A percentile compares a stretch with the other conserved stretches of the same genome.
phyloP scores from a whole-genome alignment of 2,888 invertebrate genomes.

The Coenonympha arcania region DNA sequence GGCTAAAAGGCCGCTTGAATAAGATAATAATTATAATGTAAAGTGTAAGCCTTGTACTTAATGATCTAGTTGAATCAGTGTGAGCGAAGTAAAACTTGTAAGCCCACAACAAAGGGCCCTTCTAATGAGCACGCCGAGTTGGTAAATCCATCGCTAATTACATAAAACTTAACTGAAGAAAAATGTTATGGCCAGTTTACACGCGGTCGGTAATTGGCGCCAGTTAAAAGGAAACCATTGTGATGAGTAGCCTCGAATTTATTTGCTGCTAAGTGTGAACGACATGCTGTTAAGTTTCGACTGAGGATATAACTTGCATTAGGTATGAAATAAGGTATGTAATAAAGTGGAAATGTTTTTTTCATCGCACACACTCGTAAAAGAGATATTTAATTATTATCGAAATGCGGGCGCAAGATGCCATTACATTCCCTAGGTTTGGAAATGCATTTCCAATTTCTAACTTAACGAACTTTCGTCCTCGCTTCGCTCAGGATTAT shows the following conservation, averaged over 20 bases:
- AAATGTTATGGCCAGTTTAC: conserved; percentile 1
- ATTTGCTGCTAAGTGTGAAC: background rate
- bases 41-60: background rate
- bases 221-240: background rate
- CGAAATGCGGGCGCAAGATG: too few relatives aligned
- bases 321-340: too few relatives aligned
- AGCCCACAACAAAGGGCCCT: conserved; percentile 17
- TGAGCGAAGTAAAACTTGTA: conserved; percentile 13
- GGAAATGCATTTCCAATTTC: too few relatives aligned
- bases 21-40: too few relatives aligned
- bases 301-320: too few relatives aligned
- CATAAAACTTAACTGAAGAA: background rate
- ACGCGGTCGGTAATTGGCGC: background rate
- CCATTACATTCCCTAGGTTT: too few relatives aligned
- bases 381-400: too few relatives aligned
- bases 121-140: conserved; percentile 13
- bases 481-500: too few relatives aligned
- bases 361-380: too few relatives aligned
- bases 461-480: too few relatives aligned
- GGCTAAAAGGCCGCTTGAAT: background rate
- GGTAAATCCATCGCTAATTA: conserved; percentile 20
- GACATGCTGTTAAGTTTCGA: background rate
- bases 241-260: background rate
- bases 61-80: conserved; percentile 18
- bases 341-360: too few relatives aligned